Evolutionary conservation across 2,797 vertebrate species (phyloP), one percentile per base, ranked within the genome.

Genomic region (Gymnothorax reevesii): DNA sequence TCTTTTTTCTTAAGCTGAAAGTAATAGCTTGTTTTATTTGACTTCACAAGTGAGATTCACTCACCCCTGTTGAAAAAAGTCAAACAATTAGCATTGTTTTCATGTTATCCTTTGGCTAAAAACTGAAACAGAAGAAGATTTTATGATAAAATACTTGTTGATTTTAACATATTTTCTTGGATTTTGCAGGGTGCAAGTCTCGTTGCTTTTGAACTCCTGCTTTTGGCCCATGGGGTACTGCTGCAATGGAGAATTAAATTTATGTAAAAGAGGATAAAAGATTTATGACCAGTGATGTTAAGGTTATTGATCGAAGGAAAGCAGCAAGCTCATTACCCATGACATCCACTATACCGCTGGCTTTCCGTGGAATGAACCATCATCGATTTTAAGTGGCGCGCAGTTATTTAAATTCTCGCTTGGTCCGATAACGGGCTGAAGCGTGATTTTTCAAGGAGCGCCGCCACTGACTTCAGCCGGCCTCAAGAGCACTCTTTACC

Each of bases 231-330:
- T 52, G 22, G 77, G 49, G 77, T 27, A 55, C 52, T 10, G 20
- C 15, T 55, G 77, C 7, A 55, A 55, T 4, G 52, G 77, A 80
- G 77, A 17, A 80, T 55, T 22, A 54, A 80, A 54, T 27, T 3
- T 52, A 80, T 80, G 77, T 80, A 55, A 80, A 55, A 0, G 77
- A 52, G 55, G 52, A 80, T 55, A 55, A 54, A 80, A 80, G 77
- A 80, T 80, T 80, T 80, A 80, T 9, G 52, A 80, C 77, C n/a
- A 80, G 55, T 80, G 77, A 80, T 80, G 77, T 80, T 52, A 20
- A 9, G 7, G 52, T 80, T 80, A 80, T 80, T 55, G 77, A 80
- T 80, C 12, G 7, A 49, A 22, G 52, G 49, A 22, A n/a, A 55
- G 77, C 20, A 20, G 22, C 49, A 80, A 77, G 17, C 77, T 80